Evolutionary conservation across 2,113 vertebrate genomes (phyloP), one percentile per base, ranked within the genome.

Genomic region (Baryphthengus martii): DNA sequence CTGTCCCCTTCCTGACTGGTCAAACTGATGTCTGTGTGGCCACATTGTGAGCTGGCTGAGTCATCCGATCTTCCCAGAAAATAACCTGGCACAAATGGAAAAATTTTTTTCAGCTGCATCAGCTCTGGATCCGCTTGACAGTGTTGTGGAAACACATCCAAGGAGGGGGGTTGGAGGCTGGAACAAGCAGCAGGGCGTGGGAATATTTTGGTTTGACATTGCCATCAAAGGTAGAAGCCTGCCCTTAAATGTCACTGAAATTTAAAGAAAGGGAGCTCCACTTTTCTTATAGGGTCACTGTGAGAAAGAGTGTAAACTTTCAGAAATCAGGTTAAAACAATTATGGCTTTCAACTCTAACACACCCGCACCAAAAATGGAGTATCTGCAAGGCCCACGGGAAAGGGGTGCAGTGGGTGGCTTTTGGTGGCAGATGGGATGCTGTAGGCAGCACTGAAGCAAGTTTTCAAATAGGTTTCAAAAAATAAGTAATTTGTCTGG

Each of bases 111-210:
- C 25, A 3, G 29, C 82, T 74, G 25, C 75, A 39, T 42, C 10
- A 4, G 52, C 76, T 84, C 80, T 53, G 45, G 0, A 90, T 79
- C 83, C 5, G 1, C 82, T 83, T 83, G 82, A 37, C 58, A 53
- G n/a, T 91, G 88, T 85, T 96, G 90, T 94, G 90, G 78, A 90
- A 94, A 88, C 85, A 66, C 50, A 73, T 72, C 31, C 17, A 33
- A 49, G 49, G 37, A 1, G 5, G 19, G 29, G 23, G 4, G 31
- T 11, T 25, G 21, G 66, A 56, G 78, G 82, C 68, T 0, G 0
- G 70, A 70, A 58, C 4, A 4, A 86, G 45, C 85, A 90, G 85
- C 67, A 80, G 78, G 88, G 71, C 3, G 0, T 77, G 75, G 82
- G 75, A 94, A 93, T 77, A 42, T 66, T 80, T 76, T n/a, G 6